A percentile compares a stretch with the other conserved stretches of the same genome.
phyloP scores from a whole-genome alignment of 2,797 vertebrate species.

The Melopsittacus undulatus region DNA sequence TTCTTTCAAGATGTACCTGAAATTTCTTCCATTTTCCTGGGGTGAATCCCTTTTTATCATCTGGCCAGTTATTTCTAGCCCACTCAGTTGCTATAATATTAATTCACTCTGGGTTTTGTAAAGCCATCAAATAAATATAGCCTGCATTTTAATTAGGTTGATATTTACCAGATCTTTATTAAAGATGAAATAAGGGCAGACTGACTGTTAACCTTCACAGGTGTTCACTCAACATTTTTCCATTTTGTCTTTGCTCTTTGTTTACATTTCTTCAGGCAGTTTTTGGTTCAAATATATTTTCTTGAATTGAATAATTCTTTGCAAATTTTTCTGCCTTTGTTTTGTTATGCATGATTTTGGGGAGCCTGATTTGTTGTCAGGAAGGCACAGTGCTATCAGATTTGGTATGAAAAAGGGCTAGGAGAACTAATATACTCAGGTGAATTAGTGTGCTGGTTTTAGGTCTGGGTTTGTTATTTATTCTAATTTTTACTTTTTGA shows the following conservation, averaged over 20 bases:
- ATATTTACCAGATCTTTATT: conserved; percentile 29
- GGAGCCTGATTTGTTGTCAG: background rate
- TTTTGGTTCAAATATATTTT: background rate
- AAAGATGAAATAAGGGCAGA: conserved; percentile 2
- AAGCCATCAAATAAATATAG: background rate
- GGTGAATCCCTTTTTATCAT: background rate
- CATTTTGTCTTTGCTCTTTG: background rate
- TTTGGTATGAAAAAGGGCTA: background rate
- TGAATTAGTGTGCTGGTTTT: background rate
- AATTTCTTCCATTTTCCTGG: conserved; percentile 7
- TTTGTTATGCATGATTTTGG: background rate
- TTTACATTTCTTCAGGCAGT: background rate
- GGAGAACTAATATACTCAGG: background rate
- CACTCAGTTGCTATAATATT: background rate
- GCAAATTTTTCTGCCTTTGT: background rate
- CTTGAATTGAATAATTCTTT: background rate
- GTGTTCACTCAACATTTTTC: background rate
- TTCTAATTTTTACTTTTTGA: background rate
- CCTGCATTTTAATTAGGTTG: conserved; percentile 8
- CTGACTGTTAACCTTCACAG: background rate
- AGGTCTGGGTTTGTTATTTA: background rate
- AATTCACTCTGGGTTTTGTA: background rate
- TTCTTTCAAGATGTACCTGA: background rate
- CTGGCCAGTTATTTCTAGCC: background rate
- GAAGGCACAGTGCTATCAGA: background rate